Base-by-base conservation (phyloP, 2,888 invertebrate genomes). In the Hirtodrosophila histrioides region DNA sequence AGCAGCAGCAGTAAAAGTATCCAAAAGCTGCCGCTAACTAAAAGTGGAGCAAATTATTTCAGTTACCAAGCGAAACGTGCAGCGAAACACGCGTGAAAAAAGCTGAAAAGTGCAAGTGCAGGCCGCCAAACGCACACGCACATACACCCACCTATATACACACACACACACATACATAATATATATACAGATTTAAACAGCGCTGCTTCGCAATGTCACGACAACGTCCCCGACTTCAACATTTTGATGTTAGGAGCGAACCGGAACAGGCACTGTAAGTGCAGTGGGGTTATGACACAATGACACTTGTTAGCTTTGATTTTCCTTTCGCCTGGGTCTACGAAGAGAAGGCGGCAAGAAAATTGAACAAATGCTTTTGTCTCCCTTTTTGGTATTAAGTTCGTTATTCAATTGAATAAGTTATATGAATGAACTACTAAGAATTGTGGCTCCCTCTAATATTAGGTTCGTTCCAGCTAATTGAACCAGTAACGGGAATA, bases 181-280 rank as follows among this genome's bases (percentile, higher is more conserved):
- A 51, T 27, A 41, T 37, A 41, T 6, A 36, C 4, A 62, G 27
- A 39, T 17, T 27, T 27, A 27, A 27, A 61, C 10, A 57, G 33
- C 45, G 50, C 55, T 27, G 51, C 48, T 56, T 48, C 62, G 55
- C 69, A 72, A 81, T 81, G 82, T 82, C 82, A 67, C 69, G 71
- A 82, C 65, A 49, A 66, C 82, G 88, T 61, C 82, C 72, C 48
- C 78, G 78, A 46, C 75, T 58, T 43, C 43, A 46, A 51, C 71
- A 64, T 65, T 69, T 86, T 45, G 75, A 58, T 56, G 69, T 86
- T 44, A 17, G 36, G 54, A 67, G 54, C 48, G 74, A 83, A 11
- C 68, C 81, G 70, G 81, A 81, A 69, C 77, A 61, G 60, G 60
- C 81, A 53, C 65, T 81, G 87, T 81, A 83, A 81, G 86, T 80